phyloP scores from a whole-genome alignment of 92 coral and sea anemone species.

The Zoanthus sansibaricus region DNA sequence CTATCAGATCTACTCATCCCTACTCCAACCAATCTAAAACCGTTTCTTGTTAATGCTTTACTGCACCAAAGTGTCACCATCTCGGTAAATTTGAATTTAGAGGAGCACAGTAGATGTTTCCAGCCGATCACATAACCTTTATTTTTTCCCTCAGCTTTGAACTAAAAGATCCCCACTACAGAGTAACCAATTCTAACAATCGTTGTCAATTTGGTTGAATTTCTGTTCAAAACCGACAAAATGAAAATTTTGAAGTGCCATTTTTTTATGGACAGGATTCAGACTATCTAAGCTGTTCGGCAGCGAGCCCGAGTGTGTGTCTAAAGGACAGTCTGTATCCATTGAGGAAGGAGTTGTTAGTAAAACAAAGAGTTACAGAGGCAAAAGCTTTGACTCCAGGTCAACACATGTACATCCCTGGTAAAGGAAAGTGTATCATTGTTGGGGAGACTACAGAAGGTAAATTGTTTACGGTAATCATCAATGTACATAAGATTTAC shows the following conservation, averaged over 20 bases:
- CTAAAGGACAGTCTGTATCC: conserved; percentile 86
- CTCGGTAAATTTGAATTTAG: too few species aligned
- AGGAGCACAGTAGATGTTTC: too few species aligned
- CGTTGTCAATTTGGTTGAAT: too few species aligned
- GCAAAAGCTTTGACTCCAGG: conserved; percentile 25
- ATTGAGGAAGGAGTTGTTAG: conserved; percentile 70
- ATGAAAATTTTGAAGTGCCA: background rate
- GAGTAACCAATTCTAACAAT: too few species aligned
- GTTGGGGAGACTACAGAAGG: background rate
- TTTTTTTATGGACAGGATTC: conserved; percentile 54
- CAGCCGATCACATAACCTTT: too few species aligned
- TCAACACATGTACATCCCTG: conserved; percentile 17
- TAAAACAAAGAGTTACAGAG: conserved; percentile 33
- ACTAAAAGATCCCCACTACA: too few species aligned
- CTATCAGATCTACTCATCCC: too few species aligned
- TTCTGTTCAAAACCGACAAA: background rate
- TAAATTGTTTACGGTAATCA: background rate
- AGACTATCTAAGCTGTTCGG: conserved; percentile 53
- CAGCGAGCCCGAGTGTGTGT: conserved; percentile 73
- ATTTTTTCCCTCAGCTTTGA: too few species aligned
- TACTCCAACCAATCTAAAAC: too few species aligned
- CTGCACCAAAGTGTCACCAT: too few species aligned
- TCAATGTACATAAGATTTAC: background rate
- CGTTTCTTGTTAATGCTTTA: too few species aligned
- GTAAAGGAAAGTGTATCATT: conserved; percentile 8